Base-by-base conservation (phyloP, 2,113 vertebrate genomes). In the Nettapus auritus region DNA sequence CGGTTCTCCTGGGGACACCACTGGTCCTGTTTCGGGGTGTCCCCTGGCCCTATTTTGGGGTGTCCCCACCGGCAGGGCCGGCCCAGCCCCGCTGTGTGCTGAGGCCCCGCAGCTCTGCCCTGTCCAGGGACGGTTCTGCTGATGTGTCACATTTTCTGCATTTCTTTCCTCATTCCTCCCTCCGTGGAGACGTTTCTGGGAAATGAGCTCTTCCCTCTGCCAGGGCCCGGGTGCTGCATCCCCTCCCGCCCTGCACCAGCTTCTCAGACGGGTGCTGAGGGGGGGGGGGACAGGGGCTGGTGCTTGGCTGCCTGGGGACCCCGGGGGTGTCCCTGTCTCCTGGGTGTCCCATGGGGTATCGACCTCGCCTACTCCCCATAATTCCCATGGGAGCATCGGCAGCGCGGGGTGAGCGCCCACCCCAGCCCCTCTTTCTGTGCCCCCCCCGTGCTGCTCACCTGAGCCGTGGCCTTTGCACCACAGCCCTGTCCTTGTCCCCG, bases 61-160 rank as follows among this genome's bases (percentile, higher is more conserved):
- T 31, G 55, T 74, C 85, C 63, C 26, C 17, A 1, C 33, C 1
- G 3, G 1, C 7, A 62, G 85, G 64, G 80, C 77, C 80, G 83
- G 77, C 76, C 22, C 75, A 22, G 50, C 34, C 21, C 56, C 1
- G 4, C 68, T 48, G 20, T 0, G 21, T 11, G 76, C 62, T 0
- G 53, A 1, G 0, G 86, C 90, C 74, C 78, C 26, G 3, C 88
- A 21, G 87, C 66, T 2, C 74, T 17, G 95, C 42, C 36, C 94
- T 23, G 60, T 88, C 85, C 42, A 3, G 90, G 76, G 77, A 63
- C 4, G 67, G 63, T 83, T 91, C 86, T 97, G 97, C 96, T 97
- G 96, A 95, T 96, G 96, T 94, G 93, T 96, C 95, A 97, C 89
- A 97, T 96, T 97, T 91, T 82, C 91, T 84, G 86, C 89, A 90